Evolutionary conservation across 2,888 invertebrate genomes (phyloP), one percentile per base, ranked within the genome.

Genomic region (Xestia c-nigrum): DNA sequence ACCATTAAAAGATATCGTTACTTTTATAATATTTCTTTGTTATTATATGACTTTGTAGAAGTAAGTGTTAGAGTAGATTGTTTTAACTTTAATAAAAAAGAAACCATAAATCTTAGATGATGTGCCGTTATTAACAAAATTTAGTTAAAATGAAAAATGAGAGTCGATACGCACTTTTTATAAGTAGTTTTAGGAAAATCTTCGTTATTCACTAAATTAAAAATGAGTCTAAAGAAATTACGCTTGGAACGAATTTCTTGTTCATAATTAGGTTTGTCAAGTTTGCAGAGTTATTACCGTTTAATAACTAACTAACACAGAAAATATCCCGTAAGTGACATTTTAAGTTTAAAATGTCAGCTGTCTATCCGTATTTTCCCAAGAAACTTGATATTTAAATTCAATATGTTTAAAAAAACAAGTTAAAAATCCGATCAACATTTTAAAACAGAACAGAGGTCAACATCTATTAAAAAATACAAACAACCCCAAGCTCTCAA

Each of bases 31-130:
- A 83, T 72, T 85, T 81, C 81, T 71, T 77, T 77, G 63, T 66
- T 59, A 50, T 75, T 59, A 69, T 79, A 72, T n/a, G 71, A 72
- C 24, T 80, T 67, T 80, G n/a, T 21, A 59, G n/a, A 74, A 76
- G 38, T 69, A 80, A 72, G 74, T 71, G 57, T 38, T 57, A 74
- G 61, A 74, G 31, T 47, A 55, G 38, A 63, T 71, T 71, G 68
- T 81, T 72, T 81, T 77, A 74, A 74, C 68, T 85, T 81, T 78
- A 77, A 81, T 82, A 61, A 72, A 74, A 69, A 65, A 12, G 21
- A 12, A 1, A 24, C 24, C 24, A 72, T 85, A 55, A 78, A 78
- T 81, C 55, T 57, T 14, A 24, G 59, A 24, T 46, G 66, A 66
- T 19, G 59, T 40, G 9, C 9, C 5, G 16, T 47, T 43, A 55